Conservation (phyloP, 2,113 vertebrate genomes). For the Tringa solitaria region DNA sequence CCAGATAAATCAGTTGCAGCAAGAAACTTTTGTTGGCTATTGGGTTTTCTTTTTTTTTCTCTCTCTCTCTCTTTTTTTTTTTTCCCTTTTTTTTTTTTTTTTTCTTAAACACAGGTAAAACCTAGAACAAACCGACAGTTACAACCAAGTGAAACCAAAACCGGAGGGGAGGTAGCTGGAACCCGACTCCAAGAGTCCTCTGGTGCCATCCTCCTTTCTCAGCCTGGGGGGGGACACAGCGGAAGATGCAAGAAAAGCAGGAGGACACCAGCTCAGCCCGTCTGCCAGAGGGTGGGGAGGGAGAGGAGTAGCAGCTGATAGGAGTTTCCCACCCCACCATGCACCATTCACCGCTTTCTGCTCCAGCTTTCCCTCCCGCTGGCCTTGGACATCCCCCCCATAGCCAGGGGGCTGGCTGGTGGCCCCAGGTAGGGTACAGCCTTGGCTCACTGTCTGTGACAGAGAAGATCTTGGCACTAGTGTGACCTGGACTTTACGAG, state of each 20-base stretch:
- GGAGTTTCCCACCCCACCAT: slow-evolving; percentile 40
- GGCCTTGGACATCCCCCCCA: not conserved
- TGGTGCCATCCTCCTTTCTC: slow-evolving; percentile 60
- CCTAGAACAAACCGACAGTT: slow-evolving; percentile 80
- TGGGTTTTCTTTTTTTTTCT: not conserved
- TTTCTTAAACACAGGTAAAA: slow-evolving; percentile 79
- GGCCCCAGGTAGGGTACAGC: not conserved
- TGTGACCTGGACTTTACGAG: slow-evolving; percentile 8
- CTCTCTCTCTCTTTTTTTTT: not conserved
- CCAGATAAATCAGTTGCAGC: slow-evolving; percentile 46
- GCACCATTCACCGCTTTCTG: not conserved
- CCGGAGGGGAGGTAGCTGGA: slow-evolving; percentile 80
- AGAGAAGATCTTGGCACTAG: slow-evolving; percentile 38
- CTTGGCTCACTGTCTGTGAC: not conserved
- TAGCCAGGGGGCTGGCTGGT: not conserved
- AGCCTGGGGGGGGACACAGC: not conserved
- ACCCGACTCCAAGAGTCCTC: slow-evolving; percentile 71
- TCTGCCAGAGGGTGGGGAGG: not conserved
- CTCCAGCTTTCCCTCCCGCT: not conserved
- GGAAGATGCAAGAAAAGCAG: slow-evolving; percentile 55
- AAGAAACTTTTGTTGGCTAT: slow-evolving; percentile 45
- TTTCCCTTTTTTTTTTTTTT: not conserved
- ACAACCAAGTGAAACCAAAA: slow-evolving; percentile 79
- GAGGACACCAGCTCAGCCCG: slow-evolving; percentile 54
- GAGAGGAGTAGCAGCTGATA: slow-evolving; percentile 41